Conservation (phyloP, 2,888 invertebrate species). For the Pseudococcus viburni region DNA sequence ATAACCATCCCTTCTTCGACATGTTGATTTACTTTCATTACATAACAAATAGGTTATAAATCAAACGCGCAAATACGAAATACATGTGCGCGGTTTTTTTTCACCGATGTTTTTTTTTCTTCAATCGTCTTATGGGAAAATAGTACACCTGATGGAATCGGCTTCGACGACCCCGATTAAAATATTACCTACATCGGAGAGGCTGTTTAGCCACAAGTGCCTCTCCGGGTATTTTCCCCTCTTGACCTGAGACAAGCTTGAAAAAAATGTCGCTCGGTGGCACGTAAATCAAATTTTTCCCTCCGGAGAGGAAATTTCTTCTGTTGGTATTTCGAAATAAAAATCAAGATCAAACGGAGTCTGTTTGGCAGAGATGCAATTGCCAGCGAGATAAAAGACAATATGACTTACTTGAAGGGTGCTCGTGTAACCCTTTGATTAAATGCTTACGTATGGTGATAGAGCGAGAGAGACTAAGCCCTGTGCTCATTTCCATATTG, state of each 20-base stretch:
- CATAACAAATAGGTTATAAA: constrained; percentile 55
- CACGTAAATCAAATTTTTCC: constrained; percentile 1
- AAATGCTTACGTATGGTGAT: constrained; percentile 26
- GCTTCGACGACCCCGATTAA: constrained; percentile 44
- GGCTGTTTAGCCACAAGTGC: not conserved
- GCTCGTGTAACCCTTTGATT: constrained; percentile 56
- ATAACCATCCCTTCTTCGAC: constrained; percentile 52
- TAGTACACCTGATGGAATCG: constrained; percentile 46
- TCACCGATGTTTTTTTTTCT: not conserved
- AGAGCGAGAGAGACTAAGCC: not conserved
- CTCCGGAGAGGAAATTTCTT: not conserved
- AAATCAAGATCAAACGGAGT: constrained; percentile 50
- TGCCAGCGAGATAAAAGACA: constrained; percentile 45
- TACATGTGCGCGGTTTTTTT: constrained; percentile 21
- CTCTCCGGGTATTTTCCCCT: not conserved
- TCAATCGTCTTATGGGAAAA: constrained; percentile 16
- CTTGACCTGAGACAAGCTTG: constrained; percentile 29
- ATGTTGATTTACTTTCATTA: constrained; percentile 58
- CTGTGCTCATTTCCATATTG: constrained; percentile 54
- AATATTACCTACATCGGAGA: constrained; percentile 53
- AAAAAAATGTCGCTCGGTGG: not conserved
- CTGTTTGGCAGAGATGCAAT: constrained; percentile 12
- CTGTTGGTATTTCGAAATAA: not conserved
- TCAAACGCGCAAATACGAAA: constrained; percentile 53
- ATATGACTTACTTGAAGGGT: constrained; percentile 55